These are phyloP conservation scores for Mustela nigripes DNA, from an alignment of 2,113 vertebrate genomes.

Conservation along the genomic window DNA sequence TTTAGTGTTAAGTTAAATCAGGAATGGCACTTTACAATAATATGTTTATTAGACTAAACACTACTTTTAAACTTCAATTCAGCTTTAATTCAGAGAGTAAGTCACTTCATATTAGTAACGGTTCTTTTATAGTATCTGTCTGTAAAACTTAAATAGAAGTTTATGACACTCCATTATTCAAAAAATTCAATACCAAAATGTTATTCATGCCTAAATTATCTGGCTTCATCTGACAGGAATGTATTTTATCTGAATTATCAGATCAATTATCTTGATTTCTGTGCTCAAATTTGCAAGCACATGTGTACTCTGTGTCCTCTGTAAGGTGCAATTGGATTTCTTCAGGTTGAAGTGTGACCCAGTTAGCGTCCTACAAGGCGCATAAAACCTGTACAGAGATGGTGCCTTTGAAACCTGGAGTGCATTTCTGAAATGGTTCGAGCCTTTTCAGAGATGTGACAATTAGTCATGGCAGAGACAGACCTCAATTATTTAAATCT, in stretches of 20 bases:
- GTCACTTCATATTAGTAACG: neutral
- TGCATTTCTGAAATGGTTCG: neutral
- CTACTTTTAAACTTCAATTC: constrained; percentile 48
- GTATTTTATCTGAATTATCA: constrained; percentile 68
- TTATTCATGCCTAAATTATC: constrained; percentile 59
- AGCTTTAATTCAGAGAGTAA: constrained; percentile 33
- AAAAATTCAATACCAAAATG: constrained; percentile 67
- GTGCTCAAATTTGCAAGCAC: neutral
- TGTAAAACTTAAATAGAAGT: constrained; percentile 50
- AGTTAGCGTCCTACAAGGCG: neutral
- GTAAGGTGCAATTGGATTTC: constrained; percentile 37
- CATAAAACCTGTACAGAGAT: neutral
- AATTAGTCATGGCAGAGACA: neutral
- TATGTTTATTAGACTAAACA: constrained; percentile 59
- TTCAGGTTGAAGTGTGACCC: constrained; percentile 49
- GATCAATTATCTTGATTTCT: constrained; percentile 69
- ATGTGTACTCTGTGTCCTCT: neutral
- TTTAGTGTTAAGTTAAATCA: constrained; percentile 46
- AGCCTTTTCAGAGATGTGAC: constrained; percentile 15
- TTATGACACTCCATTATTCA: constrained; percentile 63
- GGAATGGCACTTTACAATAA: constrained; percentile 35
- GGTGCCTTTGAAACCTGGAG: neutral
- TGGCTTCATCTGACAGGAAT: constrained; percentile 37
- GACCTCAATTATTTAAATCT: neutral
- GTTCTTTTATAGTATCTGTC: constrained; percentile 25